Conservation (phyloP, 92 coral and sea anemone genomes). For the Parazoanthus swiftii region DNA sequence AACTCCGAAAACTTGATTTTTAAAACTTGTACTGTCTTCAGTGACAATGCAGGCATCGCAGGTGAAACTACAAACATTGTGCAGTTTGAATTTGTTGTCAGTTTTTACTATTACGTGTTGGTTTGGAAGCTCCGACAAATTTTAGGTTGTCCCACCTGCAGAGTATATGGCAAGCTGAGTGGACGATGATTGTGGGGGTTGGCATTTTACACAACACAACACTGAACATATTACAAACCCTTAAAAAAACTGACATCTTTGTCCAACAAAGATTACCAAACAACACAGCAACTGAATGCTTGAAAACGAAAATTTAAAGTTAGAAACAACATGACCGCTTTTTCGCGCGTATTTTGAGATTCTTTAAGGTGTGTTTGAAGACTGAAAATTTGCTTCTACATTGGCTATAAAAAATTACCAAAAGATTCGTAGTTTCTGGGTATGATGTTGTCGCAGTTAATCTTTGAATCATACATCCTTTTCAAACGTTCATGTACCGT, state of each 20-base stretch:
- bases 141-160: background rate
- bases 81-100: background rate
- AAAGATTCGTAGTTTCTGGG: background rate
- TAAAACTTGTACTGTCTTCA: background rate
- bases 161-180: background rate
- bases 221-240: background rate
- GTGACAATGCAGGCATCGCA: background rate
- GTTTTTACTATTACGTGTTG: background rate
- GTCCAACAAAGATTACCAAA: background rate
- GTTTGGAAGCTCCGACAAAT: background rate
- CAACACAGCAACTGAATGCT: background rate
- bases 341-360: too few relatives aligned
- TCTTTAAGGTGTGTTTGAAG: background rate
- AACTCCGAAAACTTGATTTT: background rate
- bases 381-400: background rate
- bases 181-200: background rate
- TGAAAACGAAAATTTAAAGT: background rate
- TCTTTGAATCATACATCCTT: conserved; percentile 10
- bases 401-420: background rate
- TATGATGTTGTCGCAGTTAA: background rate
- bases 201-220: background rate
- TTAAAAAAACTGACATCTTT: background rate
- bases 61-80: background rate
- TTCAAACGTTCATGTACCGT: background rate
- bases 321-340: background rate